Percentiles rank a stretch among this genome's conserved stretches.
Evolutionary conservation across 2,888 invertebrate genomes (phyloP).

Genomic region (Philopedon plagiatum): DNA sequence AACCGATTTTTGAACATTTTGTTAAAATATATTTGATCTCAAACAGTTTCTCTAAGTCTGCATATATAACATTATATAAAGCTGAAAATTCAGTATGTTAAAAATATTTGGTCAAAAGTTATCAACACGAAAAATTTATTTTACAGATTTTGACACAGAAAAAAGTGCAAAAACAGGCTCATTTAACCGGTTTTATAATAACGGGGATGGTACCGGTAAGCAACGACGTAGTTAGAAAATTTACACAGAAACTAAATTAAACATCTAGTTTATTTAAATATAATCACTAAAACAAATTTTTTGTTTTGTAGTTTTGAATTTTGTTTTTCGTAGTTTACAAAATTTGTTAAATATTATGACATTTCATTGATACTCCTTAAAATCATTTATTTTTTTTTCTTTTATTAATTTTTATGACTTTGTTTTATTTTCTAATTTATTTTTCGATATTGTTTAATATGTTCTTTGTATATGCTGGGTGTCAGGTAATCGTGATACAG

Average conservation of each 20-base stretch:
- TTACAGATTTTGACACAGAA: constrained; percentile 53
- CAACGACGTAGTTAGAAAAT: constrained; percentile 50
- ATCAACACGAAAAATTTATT: constrained; percentile 51
- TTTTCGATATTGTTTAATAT: too few species aligned
- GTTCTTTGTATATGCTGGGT: too few species aligned
- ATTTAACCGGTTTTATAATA: constrained; percentile 53
- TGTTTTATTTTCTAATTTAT: too few species aligned
- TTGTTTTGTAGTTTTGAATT: background rate
- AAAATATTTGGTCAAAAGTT: constrained; percentile 25
- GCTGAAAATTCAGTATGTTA: background rate
- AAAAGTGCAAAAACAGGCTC: constrained; percentile 51
- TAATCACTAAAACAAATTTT: background rate
- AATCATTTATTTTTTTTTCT: too few species aligned
- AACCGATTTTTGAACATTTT: background rate
- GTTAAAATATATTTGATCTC: background rate
- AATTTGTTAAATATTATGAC: too few species aligned
- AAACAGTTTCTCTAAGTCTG: constrained; percentile 43
- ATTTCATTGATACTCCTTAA: too few species aligned
- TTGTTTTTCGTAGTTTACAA: background rate
- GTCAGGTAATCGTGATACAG: too few species aligned
- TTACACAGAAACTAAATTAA: constrained; percentile 3
- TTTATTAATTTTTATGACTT: too few species aligned
- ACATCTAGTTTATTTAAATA: background rate
- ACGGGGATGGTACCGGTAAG: constrained; percentile 53
- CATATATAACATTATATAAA: constrained; percentile 12